Evolutionary conservation across 1,140 invertebrate species (phyloP), one percentile per base, ranked within the genome.

Genomic region (Pseudobourletiella spinata): DNA sequence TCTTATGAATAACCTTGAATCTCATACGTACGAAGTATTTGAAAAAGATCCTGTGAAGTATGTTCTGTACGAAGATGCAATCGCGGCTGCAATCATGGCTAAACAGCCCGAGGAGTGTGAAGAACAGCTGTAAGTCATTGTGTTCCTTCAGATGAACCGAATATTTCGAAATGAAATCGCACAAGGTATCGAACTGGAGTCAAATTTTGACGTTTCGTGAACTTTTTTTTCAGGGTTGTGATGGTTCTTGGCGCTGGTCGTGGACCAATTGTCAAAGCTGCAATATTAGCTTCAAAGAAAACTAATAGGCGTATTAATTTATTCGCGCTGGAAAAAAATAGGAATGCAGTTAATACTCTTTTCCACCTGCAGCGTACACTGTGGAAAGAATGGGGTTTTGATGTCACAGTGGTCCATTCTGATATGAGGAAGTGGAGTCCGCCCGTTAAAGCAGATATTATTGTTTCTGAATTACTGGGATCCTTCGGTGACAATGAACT

Each of bases 401-500:
- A 84, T 16, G 84, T 87, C 0, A 81, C 78, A 1, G 81, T 97
- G 3, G 81, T 96, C 20, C 83, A 86, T 3, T 82, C 84, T 71
- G 97, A 99, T 77, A 98, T 99, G 95, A 79, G 95, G 70, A 80
- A 86, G 8, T 91, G 91, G 79, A 75, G 82, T 51, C 82, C 89
- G 0, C 77, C 80, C 15, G 87, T 91, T 71, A 83, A 87, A 71
- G 92, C 94, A 1, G 96, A 99, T 76, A 94, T 99, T 64, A 76
- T 99, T 29, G 88, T 99, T 1, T 98, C 94, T 11, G 97, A 99
- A 79, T 78, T 99, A 18, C 79, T 99, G 8, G 90, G 97, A 3
- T 98, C 95, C 11, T 98, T 99, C 81, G 95, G 94, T 20, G 95
- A 99, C 74, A 99, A 99, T 76, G 97, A 99, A 79, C 81, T 99